Conservation (phyloP, 2,888 invertebrate species). For the Spilarctia lutea region DNA sequence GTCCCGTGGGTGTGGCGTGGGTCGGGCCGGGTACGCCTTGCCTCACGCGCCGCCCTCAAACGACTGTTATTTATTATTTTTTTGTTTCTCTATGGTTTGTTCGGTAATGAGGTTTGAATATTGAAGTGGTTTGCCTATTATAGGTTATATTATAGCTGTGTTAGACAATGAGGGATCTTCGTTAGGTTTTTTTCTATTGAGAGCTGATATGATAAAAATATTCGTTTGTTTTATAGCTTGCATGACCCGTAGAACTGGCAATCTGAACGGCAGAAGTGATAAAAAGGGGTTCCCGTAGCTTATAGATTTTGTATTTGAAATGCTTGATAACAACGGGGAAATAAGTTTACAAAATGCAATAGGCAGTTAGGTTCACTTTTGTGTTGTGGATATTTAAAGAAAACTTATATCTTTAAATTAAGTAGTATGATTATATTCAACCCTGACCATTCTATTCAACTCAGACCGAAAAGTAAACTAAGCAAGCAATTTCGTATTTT, state of each 20-base stretch:
- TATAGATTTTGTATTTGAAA: neutral
- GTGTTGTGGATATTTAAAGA: no score
- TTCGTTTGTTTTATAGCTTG: no score
- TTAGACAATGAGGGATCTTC: neutral
- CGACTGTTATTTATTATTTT: conserved; percentile 48
- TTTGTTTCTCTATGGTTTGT: conserved; percentile 49
- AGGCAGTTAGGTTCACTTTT: no score
- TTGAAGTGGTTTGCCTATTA: conserved; percentile 21
- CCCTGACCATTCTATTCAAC: no score
- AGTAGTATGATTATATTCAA: no score
- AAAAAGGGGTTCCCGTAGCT: neutral
- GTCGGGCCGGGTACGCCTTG: conserved; percentile 70
- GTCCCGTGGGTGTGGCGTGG: conserved; percentile 74
- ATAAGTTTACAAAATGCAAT: no score
- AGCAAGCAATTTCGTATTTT: no score
- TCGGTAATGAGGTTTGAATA: conserved; percentile 45
- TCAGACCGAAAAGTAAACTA: no score
- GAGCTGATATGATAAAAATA: neutral
- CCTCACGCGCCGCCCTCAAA: conserved; percentile 59
- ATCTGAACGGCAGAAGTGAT: neutral
- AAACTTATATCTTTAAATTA: no score
- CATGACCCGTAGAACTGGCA: no score
- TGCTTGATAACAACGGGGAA: no score
- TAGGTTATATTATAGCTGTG: neutral
- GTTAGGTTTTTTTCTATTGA: neutral